These are phyloP conservation scores for Conopomorpha cramerella DNA, from an alignment of 1,140 invertebrate genomes.

Conservation along the genomic window DNA sequence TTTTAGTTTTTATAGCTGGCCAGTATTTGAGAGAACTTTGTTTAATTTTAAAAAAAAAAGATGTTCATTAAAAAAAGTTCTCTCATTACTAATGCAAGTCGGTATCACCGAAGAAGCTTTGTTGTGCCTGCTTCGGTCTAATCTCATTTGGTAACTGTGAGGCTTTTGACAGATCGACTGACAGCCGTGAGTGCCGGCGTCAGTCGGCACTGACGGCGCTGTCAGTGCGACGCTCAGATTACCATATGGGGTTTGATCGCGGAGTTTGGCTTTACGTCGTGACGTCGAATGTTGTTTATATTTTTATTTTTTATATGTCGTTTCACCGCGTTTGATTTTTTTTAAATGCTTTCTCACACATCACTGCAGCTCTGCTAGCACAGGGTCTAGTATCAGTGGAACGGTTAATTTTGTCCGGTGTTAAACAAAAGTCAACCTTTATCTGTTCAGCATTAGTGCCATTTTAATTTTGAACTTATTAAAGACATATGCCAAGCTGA, in stretches of 20 bases:
- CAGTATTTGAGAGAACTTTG: too few relatives aligned
- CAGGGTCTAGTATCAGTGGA: too few relatives aligned
- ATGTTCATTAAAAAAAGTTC: too few relatives aligned
- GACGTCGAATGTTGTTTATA: too few relatives aligned
- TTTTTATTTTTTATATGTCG: too few relatives aligned
- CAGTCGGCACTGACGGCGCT: constrained; percentile 71
- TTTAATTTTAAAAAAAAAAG: too few relatives aligned
- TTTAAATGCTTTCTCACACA: constrained; percentile 26
- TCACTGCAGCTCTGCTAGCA: too few relatives aligned
- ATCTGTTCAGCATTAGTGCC: too few relatives aligned
- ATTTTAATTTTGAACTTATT: too few relatives aligned
- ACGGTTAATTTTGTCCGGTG: too few relatives aligned
- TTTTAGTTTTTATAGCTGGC: constrained; percentile 37
- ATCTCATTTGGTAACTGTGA: constrained; percentile 95
- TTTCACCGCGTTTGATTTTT: constrained; percentile 30
- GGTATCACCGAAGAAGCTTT: constrained; percentile 24
- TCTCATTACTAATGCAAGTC: background rate
- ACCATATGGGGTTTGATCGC: constrained; percentile 74
- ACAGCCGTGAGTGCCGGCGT: constrained; percentile 54
- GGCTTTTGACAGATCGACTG: constrained; percentile 39
- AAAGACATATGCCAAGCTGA: too few relatives aligned
- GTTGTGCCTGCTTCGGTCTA: constrained; percentile 57
- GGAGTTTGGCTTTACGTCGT: constrained; percentile 40
- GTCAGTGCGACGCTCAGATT: constrained; percentile 63
- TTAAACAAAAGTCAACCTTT: too few relatives aligned